Evolutionary conservation across 2,113 vertebrate genomes (phyloP).

Genomic region (Rhynchopsitta pachyrhyncha): DNA sequence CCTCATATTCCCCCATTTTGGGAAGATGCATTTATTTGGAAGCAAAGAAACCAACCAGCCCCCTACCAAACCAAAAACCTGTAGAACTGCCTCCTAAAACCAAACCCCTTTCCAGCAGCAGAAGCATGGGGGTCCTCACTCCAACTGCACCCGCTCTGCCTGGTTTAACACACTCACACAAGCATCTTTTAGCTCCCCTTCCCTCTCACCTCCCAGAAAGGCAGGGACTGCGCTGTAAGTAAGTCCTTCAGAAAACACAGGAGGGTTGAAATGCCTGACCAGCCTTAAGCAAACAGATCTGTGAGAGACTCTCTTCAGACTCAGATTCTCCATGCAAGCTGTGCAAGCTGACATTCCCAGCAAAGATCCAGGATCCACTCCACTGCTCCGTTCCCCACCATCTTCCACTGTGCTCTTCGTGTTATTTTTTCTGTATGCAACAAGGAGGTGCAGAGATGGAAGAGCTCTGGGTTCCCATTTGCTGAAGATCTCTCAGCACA

Average conservation of each 20-base stretch:
- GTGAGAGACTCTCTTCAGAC: background rate
- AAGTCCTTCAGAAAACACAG: background rate
- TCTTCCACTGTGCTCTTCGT: background rate
- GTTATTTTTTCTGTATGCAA: background rate
- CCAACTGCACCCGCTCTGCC: background rate
- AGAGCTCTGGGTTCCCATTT: background rate
- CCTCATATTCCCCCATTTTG: background rate
- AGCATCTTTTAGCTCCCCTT: background rate
- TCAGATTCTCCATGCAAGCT: background rate
- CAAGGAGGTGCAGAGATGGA: background rate
- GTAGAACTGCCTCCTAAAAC: background rate
- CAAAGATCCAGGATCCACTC: background rate
- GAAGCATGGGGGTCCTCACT: background rate
- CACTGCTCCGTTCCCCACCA: background rate
- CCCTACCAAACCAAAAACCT: background rate
- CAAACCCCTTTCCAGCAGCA: background rate
- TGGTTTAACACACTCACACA: fast-evolving
- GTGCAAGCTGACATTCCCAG: background rate
- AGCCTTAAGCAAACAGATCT: background rate
- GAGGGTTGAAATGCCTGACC: background rate
- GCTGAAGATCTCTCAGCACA: background rate
- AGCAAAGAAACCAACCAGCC: background rate
- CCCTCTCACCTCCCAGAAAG: background rate
- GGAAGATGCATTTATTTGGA: background rate
- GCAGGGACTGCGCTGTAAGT: background rate